phyloP scores from a whole-genome alignment of 2,113 vertebrate genomes.

The Sander vitreus region DNA sequence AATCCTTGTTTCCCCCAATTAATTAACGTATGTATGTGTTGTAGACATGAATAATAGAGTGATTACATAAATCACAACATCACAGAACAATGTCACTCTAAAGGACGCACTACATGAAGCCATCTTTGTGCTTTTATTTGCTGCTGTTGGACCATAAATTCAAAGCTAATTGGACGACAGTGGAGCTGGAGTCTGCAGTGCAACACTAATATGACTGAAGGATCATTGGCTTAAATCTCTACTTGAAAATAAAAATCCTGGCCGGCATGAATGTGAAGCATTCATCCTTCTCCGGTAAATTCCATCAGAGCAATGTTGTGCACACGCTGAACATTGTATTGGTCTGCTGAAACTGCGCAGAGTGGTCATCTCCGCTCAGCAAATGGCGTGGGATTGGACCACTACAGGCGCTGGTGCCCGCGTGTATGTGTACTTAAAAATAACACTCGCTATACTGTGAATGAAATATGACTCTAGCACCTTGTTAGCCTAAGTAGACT shows the following conservation, averaged over 20 bases:
- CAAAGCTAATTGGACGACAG: conserved; percentile 68
- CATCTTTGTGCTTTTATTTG: conserved; percentile 37
- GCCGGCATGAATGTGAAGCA: conserved; percentile 30
- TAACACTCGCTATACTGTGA: background rate
- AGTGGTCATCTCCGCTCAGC: conserved; percentile 28
- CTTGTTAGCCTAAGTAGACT: conserved; percentile 28
- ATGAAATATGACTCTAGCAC: conserved; percentile 13
- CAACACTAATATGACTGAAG: conserved; percentile 53
- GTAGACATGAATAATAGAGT: background rate
- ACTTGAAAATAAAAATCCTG: conserved; percentile 57
- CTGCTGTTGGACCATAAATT: conserved; percentile 62
- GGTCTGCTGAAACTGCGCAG: conserved; percentile 12
- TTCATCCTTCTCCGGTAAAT: conserved; percentile 46
- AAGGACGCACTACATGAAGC: conserved; percentile 16
- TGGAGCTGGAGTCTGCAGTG: conserved; percentile 50
- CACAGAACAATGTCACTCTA: conserved; percentile 22
- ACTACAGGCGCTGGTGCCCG: conserved; percentile 1
- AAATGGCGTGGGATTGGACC: background rate
- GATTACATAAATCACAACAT: conserved; percentile 9
- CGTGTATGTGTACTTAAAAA: conserved; percentile 3
- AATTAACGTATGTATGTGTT: conserved; percentile 32
- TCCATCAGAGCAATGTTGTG: conserved; percentile 41
- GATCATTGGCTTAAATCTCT: conserved; percentile 58
- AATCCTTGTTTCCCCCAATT: conserved; percentile 10
- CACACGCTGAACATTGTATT: background rate